phyloP scores from a whole-genome alignment of 2,888 invertebrate genomes.

The Ennomos erosarius region DNA sequence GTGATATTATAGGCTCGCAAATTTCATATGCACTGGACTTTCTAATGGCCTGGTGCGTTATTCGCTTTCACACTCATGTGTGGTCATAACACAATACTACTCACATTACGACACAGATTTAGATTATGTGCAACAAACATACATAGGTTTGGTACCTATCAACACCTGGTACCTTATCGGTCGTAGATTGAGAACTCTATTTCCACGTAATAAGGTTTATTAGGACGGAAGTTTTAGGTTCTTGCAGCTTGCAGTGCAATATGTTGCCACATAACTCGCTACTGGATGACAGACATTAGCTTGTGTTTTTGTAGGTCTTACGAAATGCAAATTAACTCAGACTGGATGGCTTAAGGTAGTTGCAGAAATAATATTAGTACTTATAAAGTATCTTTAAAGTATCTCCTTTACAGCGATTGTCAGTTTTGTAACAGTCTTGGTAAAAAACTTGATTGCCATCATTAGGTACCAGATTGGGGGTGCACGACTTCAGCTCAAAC shows the following conservation, averaged over 20 bases:
- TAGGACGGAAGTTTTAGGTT: neutral
- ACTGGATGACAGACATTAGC: conserved; percentile 38
- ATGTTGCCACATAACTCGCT: conserved; percentile 25
- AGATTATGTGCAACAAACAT: conserved; percentile 25
- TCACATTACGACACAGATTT: conserved; percentile 20
- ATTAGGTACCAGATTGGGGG: too few relatives aligned
- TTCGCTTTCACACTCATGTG: conserved; percentile 25
- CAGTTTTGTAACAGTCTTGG: too few relatives aligned
- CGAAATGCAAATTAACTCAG: conserved; percentile 34
- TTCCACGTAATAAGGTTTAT: neutral
- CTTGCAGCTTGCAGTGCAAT: neutral
- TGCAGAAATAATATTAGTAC: too few relatives aligned
- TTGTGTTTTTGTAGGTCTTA: conserved; percentile 34
- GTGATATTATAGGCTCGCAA: conserved; percentile 6
- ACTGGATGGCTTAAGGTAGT: conserved; percentile 1
- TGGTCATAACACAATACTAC: conserved; percentile 11
- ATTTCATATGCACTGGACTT: conserved; percentile 24
- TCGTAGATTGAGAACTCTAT: conserved; percentile 6
- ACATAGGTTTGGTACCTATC: neutral
- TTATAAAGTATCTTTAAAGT: too few relatives aligned
- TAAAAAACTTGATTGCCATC: too few relatives aligned
- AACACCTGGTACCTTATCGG: neutral
- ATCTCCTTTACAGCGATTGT: too few relatives aligned
- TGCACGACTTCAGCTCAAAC: too few relatives aligned
- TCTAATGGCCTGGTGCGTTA: conserved; percentile 34